Base-by-base conservation (phyloP, 37 sponge, comb jelly and placozoan species). In the Chondrosia reniformis region DNA sequence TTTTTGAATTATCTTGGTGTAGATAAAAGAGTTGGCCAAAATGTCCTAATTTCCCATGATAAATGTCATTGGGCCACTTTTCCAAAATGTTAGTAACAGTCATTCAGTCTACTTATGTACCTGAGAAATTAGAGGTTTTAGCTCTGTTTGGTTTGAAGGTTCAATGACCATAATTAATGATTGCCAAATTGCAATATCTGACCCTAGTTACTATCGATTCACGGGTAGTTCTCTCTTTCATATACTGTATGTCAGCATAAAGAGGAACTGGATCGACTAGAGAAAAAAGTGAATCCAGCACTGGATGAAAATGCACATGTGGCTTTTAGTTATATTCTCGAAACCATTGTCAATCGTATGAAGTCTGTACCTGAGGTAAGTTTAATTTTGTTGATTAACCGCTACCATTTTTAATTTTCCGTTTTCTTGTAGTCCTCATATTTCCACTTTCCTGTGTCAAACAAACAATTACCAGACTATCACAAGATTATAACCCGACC, bases 391-490 rank as follows among this genome's bases (percentile, higher is more conserved):
- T 49, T 10, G 59, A 13, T 9, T 3, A 59, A 7, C 6, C 17
- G 28, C 61, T 59, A 30, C 4, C 30, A 59, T 6, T 13, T 6
- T 30, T 59, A 59, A 5, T 59, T 1, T 40, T 31, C 17, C 46
- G 46, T 67, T 40, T 28, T 69, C 58, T 33, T 75, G 32, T 69
- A 96, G 97, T 81, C 93, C 1, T 75, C 83, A 56, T 82, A 84
- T 0, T 97, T 97, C 55, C 92, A 94, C 81, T 61, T 82, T 33
- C 95, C 97, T 57, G 97, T 97, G 49, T 78, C 85, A 3, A 84
- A 87, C 41, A 91, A 91, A 81, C 87, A 94, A 61, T 80, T 94
- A 28, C 93, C 97, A n/a, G 95, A 93, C 81, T 97, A 97, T 77
- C 84, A 97, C 79, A 88, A 81, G 54, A 78, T 91, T 43, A 86